Evolutionary conservation across 2,113 vertebrate species (phyloP), one percentile per base, ranked within the genome.

Genomic region (Todiramphus chloris): DNA sequence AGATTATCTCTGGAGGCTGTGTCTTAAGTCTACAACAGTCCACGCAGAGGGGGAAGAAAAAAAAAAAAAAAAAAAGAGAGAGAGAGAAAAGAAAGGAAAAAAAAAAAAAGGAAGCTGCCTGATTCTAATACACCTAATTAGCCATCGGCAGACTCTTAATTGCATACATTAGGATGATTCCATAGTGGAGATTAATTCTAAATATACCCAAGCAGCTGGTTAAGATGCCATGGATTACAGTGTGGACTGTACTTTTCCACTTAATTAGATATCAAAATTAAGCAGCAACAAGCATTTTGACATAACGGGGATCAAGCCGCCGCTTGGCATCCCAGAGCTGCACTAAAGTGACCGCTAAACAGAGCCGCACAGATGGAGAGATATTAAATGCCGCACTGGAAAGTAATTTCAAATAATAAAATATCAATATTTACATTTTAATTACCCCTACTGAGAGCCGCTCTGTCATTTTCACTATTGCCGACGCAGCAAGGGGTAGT

Each of bases 351-450:
- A 98, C 98, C 98, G 97, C 98, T 97, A 98, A 98, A 98, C 98
- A 98, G 98, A 98, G 98, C 97, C 96, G 98, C 99, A 98, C 99
- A 99, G 99, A 99, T 99, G 99, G 99, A 99, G 98, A 99, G 99
- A 99, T 99, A 99, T 99, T 99, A 99, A 99, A 99, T 98, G 98
- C 98, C 98, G 97, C 98, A 98, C 99, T 98, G 98, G 98, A 99
- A 98, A 99, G 99, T 99, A 98, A 99, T 99, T 99, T 99, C 99
- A 99, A 99, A 99, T 99, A 99, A 99, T 99, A 99, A 99, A 99
- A 99, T 99, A 99, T 99, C 99, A 99, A 99, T 99, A 99, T 99
- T 99, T 99, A 99, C 99, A 99, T 99, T 99, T 99, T 99, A 99
- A 99, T 99, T 99, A 99, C 99, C 98, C 98, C 98, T 98, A 98